Evolutionary conservation across 1,140 invertebrate genomes (phyloP), one percentile per base, ranked within the genome.

Genomic region (Lordiphosa clarofinis): DNA sequence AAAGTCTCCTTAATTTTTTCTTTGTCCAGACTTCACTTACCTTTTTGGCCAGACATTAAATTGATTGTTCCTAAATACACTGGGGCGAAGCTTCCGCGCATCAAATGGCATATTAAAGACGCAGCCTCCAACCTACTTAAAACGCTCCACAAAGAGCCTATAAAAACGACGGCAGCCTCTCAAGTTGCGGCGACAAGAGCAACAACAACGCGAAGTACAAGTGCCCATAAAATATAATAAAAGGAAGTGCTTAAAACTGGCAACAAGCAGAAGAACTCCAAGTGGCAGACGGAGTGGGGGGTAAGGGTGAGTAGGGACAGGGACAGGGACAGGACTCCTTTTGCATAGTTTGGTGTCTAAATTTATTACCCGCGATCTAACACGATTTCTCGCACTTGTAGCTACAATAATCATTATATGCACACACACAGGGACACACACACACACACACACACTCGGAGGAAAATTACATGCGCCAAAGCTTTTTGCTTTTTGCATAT

Each of bases 321-420:
- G 49, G 52, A 52, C 60, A 59, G 37, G 53, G 55, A 75, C 71
- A 73, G 72, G 59, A 75, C 72, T 82, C 76, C 76, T 81, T 76
- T 76, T 75, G 79, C 75, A 82, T 82, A 76, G 75, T 81, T 68
- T 79, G 81, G 78, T 84, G 78, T 84, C 78, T 72, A 76, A 84
- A 84, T 84, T 84, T 84, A 84, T 84, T 84, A 84, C 78, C 73
- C 73, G 79, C 78, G 78, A 84, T 84, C 78, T 84, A 84, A 84
- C 78, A 84, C 78, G 78, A 84, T 84, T 84, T 84, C 78, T 84
- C 78, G 78, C 78, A 84, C 78, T 84, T 84, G 78, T 84, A 84
- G 73, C 78, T 84, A 84, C 78, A 84, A 84, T 84, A 84, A 84
- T 84, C 78, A 84, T 84, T 84, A 84, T 84, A 84, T 76, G 64